These are phyloP conservation scores for Drosophila ercepeae DNA, from an alignment of 1,140 invertebrate species.

Conservation along the genomic window DNA sequence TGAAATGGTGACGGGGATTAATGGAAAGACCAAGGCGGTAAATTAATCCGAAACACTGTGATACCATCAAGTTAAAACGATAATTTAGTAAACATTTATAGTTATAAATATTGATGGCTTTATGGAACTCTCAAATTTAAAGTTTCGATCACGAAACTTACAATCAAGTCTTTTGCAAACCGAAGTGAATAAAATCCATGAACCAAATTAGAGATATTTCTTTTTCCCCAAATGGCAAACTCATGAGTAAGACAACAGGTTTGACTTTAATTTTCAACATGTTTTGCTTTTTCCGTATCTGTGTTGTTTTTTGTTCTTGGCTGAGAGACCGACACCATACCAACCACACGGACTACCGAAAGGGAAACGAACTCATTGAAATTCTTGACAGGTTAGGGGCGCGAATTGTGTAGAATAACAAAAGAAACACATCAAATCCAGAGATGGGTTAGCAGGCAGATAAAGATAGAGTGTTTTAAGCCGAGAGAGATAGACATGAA, in stretches of 20 bases:
- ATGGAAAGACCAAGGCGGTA: background rate
- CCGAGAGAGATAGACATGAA: background rate
- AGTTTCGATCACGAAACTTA: no score
- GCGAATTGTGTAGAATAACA: constrained; percentile 71
- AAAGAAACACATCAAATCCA: constrained; percentile 52
- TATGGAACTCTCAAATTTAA: no score
- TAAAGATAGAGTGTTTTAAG: constrained; percentile 1
- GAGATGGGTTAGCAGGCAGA: background rate
- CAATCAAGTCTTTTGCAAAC: no score
- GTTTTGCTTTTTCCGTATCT: constrained; percentile 11
- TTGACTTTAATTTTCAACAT: constrained; percentile 29
- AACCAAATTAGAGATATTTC: constrained; percentile 1
- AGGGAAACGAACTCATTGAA: constrained; percentile 82
- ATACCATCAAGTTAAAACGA: background rate
- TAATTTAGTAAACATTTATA: background rate
- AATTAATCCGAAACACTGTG: background rate
- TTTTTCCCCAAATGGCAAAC: constrained; percentile 7
- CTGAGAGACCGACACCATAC: constrained; percentile 10
- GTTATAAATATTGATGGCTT: background rate
- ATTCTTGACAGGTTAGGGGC: constrained; percentile 66
- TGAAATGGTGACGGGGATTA: background rate
- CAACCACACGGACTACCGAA: constrained; percentile 62
- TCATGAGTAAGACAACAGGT: constrained; percentile 65
- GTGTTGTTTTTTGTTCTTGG: constrained; percentile 13
- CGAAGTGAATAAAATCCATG: no score